These are phyloP conservation scores for Sepiola atlantica DNA, from an alignment of 2,888 invertebrate genomes.

Conservation along the genomic window DNA sequence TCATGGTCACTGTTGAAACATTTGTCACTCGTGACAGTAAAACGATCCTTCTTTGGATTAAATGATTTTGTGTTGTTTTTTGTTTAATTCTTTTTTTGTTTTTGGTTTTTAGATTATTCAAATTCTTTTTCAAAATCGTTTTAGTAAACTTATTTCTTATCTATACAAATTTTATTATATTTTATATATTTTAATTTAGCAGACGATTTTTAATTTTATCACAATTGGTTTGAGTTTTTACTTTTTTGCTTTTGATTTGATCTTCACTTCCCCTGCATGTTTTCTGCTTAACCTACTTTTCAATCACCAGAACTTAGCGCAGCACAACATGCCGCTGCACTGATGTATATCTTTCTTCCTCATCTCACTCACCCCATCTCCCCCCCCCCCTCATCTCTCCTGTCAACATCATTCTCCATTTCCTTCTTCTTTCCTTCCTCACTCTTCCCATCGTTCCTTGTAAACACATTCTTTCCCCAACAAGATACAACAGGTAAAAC, in stretches of 20 bases:
- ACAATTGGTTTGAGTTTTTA: not conserved
- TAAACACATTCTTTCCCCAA: not conserved
- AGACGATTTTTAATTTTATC: not conserved
- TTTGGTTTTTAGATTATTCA: not conserved
- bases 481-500: not conserved
- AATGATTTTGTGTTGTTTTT: not conserved
- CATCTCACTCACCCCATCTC: not conserved
- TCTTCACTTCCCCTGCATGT: not conserved
- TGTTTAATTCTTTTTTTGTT: too few species aligned
- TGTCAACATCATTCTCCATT: not conserved
- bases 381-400: too few species aligned
- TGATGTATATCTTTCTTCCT: not conserved
- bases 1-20: conserved; percentile 3
- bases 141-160: not conserved
- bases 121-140: not conserved
- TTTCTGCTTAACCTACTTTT: not conserved
- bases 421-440: not conserved
- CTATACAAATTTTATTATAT: not conserved
- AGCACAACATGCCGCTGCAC: not conserved
- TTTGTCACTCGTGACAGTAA: not conserved
- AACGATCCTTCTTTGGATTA: not conserved
- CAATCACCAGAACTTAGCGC: not conserved
- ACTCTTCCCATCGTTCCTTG: not conserved
- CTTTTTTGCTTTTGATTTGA: not conserved
- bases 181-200: not conserved